phyloP scores from a whole-genome alignment of 1,140 invertebrate species.

The Brevipalpus yothersi region DNA sequence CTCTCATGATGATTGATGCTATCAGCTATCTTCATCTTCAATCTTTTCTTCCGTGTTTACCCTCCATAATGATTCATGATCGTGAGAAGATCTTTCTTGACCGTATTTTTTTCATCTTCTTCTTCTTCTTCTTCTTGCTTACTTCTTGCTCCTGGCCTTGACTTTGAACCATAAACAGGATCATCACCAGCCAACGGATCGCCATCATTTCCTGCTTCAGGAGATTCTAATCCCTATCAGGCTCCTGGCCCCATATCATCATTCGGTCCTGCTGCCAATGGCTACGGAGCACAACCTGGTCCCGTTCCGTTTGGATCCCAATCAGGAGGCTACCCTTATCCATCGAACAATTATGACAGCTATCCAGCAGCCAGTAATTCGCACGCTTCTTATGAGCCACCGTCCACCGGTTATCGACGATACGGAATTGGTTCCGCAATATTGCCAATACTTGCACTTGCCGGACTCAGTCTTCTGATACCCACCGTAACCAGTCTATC shows the following conservation, averaged over 20 bases:
- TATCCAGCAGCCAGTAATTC: not conserved
- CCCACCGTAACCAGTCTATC: conserved; percentile 15
- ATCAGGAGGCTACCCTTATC: not conserved
- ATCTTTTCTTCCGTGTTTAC: too few species aligned
- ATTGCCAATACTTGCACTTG: conserved; percentile 16
- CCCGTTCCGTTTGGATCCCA: not conserved
- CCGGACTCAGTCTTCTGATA: conserved; percentile 14
- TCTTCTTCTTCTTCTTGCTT: not conserved
- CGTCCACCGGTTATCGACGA: conserved; percentile 6
- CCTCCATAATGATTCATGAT: too few species aligned
- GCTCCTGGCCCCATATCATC: not conserved
- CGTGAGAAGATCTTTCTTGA: not conserved
- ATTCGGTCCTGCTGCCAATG: not conserved
- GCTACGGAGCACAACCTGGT: not conserved
- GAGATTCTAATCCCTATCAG: not conserved
- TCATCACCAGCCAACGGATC: too few species aligned
- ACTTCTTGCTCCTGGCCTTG: not conserved
- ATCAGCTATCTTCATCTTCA: too few species aligned
- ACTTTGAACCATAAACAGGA: too few species aligned
- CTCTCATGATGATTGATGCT: too few species aligned
- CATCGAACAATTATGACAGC: conserved; percentile 1
- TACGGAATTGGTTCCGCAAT: conserved; percentile 15
- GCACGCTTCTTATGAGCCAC: conserved; percentile 7
- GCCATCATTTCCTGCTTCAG: not conserved
- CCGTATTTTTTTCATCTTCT: not conserved